phyloP scores from a whole-genome alignment of 2,113 vertebrate genomes.

The Sebastes schlegelii region DNA sequence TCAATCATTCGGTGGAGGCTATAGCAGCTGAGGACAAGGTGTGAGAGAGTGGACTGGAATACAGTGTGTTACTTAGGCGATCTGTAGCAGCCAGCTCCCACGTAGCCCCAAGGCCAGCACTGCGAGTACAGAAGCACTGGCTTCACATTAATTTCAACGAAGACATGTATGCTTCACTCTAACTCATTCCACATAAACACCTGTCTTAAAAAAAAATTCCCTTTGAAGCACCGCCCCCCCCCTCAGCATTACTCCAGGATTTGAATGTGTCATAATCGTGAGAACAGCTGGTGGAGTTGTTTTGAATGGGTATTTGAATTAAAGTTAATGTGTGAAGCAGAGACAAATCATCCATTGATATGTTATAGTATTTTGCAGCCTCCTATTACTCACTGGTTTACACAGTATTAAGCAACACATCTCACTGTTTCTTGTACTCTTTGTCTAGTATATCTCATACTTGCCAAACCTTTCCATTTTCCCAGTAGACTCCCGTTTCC shows the following conservation, averaged over 20 bases:
- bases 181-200: slow-evolving; percentile 23
- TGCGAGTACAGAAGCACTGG: slow-evolving; percentile 26
- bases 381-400: background rate
- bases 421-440: background rate
- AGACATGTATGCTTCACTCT: background rate
- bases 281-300: slow-evolving; percentile 23
- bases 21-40: slow-evolving; percentile 37
- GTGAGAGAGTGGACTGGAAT: slow-evolving; percentile 66
- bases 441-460: background rate
- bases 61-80: slow-evolving; percentile 25
- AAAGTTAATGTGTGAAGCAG: slow-evolving; percentile 16
- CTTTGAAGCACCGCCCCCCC: background rate
- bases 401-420: background rate
- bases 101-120: slow-evolving; percentile 42
- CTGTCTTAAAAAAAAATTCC: slow-evolving; percentile 25
- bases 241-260: slow-evolving; percentile 13
- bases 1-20: background rate
- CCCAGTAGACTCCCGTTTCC: too few species aligned
- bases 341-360: background rate
- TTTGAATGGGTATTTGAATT: slow-evolving; percentile 44
- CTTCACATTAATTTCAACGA: slow-evolving; percentile 31
- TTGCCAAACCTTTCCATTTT: too few species aligned
- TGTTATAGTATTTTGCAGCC: background rate
- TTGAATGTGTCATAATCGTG: slow-evolving; percentile 27
- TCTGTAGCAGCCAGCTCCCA: slow-evolving; percentile 47